Percentiles rank a stretch among this genome's conserved stretches.
Evolutionary conservation across 2,888 invertebrate species (phyloP).

Genomic region (Platypus cylindrus): DNA sequence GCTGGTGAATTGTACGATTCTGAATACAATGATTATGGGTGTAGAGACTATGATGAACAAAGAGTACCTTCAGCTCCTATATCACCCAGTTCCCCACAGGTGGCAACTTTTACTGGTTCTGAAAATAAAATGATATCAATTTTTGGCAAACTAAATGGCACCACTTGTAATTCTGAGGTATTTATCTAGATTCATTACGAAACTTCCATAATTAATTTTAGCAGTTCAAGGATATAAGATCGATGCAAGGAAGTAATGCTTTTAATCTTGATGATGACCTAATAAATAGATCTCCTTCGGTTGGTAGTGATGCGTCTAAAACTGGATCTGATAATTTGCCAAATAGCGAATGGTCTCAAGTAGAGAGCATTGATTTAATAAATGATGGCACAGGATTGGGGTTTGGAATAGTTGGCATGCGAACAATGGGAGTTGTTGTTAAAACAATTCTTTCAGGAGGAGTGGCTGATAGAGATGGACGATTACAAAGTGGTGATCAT

Average conservation of each 20-base stretch:
- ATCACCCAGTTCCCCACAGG: slow-evolving; percentile 56
- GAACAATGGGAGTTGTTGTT: slow-evolving; percentile 97
- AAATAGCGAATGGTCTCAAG: slow-evolving; percentile 87
- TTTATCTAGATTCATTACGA: slow-evolving; percentile 9
- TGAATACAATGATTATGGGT: slow-evolving; percentile 37
- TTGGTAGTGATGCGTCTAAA: slow-evolving; percentile 54
- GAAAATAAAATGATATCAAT: slow-evolving; percentile 72
- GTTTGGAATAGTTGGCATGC: slow-evolving; percentile 95
- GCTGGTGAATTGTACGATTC: slow-evolving; percentile 43
- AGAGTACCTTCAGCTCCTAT: slow-evolving; percentile 65
- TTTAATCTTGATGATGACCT: slow-evolving; percentile 38
- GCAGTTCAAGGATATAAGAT: slow-evolving; percentile 44
- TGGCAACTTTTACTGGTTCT: slow-evolving; percentile 59
- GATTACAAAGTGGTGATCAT: slow-evolving; percentile 94
- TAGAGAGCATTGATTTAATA: slow-evolving; percentile 92
- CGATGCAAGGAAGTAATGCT: slow-evolving; percentile 61
- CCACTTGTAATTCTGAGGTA: slow-evolving; percentile 66
- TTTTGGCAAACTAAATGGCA: slow-evolving; percentile 41
- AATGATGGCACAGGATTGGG: slow-evolving; percentile 98
- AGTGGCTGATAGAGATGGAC: slow-evolving; percentile 94
- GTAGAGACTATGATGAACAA: slow-evolving; percentile 60
- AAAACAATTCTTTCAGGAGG: slow-evolving; percentile 97
- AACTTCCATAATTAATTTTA: slow-evolving; percentile 1
- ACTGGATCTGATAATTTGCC: slow-evolving; percentile 58
- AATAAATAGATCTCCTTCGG: slow-evolving; percentile 45